Percentiles rank a stretch among this genome's conserved stretches.
Conservation (phyloP, 2,888 invertebrate species). For the Gymnosoma rotundatum region DNA sequence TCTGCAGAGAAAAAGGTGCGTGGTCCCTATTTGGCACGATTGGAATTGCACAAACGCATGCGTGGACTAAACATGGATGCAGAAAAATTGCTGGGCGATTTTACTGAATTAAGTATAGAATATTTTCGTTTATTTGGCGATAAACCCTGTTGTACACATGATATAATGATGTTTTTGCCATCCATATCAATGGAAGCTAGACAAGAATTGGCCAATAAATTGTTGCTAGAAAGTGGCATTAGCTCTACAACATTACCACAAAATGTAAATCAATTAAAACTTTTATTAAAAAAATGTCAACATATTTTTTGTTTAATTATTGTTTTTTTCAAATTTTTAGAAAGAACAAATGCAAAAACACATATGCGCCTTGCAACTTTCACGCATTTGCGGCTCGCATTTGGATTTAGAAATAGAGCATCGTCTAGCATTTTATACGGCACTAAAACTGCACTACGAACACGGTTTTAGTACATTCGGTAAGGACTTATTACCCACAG, state of each 20-base stretch:
- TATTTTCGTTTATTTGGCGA: slow-evolving; percentile 92
- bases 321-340: slow-evolving; percentile 78
- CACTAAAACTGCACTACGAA: slow-evolving; percentile 86
- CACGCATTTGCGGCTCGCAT: slow-evolving; percentile 88
- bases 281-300: not conserved
- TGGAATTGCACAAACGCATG: slow-evolving; percentile 88
- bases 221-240: slow-evolving; percentile 86
- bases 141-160: slow-evolving; percentile 93
- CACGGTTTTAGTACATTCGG: slow-evolving; percentile 84
- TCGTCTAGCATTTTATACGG: slow-evolving; percentile 84
- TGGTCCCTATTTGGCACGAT: slow-evolving; percentile 92
- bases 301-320: not conserved
- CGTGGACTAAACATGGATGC: slow-evolving; percentile 84
- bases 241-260: slow-evolving; percentile 86
- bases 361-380: slow-evolving; percentile 89
- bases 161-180: slow-evolving; percentile 89
- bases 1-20: slow-evolving; percentile 84
- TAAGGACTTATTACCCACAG: slow-evolving; percentile 85
- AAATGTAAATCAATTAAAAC: slow-evolving; percentile 82
- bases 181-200: slow-evolving; percentile 84
- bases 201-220: slow-evolving; percentile 84
- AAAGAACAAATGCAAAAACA: slow-evolving; percentile 91
- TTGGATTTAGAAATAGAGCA: slow-evolving; percentile 84
- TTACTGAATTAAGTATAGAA: slow-evolving; percentile 87
- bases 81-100: slow-evolving; percentile 84